phyloP scores from a whole-genome alignment of 2,888 invertebrate species.

The Volucella zonaria region DNA sequence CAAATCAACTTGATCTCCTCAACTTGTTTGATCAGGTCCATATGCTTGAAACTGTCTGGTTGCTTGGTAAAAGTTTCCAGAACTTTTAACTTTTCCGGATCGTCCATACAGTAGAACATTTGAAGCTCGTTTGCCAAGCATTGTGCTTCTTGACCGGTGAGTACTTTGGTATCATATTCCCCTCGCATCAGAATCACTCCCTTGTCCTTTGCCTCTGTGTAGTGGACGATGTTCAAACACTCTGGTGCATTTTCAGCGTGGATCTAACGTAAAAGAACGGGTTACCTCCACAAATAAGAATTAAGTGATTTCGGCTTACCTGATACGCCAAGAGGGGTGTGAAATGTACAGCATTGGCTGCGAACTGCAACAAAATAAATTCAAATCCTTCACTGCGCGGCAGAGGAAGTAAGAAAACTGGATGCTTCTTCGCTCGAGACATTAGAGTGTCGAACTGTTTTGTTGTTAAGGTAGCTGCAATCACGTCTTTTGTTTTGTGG shows the following conservation, averaged over 20 bases:
- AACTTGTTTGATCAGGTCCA: conserved; percentile 90
- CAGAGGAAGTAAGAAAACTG: conserved; percentile 90
- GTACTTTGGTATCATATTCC: conserved; percentile 91
- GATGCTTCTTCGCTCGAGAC: conserved; percentile 84
- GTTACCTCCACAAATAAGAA: neutral
- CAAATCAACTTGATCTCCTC: conserved; percentile 85
- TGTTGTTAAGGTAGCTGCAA: conserved; percentile 88
- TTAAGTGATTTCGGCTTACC: conserved; percentile 80
- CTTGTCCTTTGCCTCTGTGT: conserved; percentile 88
- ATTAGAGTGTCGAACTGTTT: conserved; percentile 85
- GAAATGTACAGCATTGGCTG: conserved; percentile 89
- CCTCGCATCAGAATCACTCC: conserved; percentile 92
- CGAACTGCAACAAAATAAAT: conserved; percentile 91
- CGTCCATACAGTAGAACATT: conserved; percentile 89
- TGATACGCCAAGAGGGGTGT: conserved; percentile 93
- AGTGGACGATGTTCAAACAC: conserved; percentile 91
- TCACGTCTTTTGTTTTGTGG: conserved; percentile 89
- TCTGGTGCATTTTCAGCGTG: conserved; percentile 95
- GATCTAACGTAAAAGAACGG: conserved; percentile 83
- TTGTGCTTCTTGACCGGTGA: conserved; percentile 91
- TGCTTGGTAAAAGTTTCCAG: conserved; percentile 87
- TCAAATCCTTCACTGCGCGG: conserved; percentile 93
- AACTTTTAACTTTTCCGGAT: conserved; percentile 85
- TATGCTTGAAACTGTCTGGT: conserved; percentile 91
- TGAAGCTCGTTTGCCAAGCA: conserved; percentile 93